Evolutionary conservation across 2,797 vertebrate genomes (phyloP).

Genomic region (Sylvilagus floridanus): DNA sequence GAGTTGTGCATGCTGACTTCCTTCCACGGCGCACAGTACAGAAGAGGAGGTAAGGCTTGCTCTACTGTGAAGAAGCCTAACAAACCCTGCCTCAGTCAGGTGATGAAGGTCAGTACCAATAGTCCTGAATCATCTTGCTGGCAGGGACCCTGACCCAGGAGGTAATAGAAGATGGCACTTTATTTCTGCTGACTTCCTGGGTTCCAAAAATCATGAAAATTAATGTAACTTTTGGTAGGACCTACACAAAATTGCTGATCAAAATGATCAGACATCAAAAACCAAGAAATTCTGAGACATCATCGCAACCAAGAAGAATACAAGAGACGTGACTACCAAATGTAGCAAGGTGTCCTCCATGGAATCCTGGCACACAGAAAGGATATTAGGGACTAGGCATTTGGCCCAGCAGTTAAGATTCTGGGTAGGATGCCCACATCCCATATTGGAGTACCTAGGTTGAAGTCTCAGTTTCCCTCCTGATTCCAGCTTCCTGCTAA

Average conservation of each 20-base stretch:
- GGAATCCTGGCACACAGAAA: background rate
- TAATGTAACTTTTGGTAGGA: background rate
- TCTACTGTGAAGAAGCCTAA: background rate
- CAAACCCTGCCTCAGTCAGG: background rate
- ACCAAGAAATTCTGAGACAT: background rate
- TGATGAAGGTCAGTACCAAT: background rate
- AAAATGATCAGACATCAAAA: background rate
- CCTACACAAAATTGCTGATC: background rate
- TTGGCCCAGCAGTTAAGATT: no score
- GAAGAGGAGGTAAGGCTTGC: background rate
- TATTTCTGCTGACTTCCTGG: background rate
- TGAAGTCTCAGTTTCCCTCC: no score
- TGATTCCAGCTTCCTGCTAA: no score
- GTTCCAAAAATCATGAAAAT: background rate
- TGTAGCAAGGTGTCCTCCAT: background rate
- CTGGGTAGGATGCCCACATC: no score
- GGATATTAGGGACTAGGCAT: background rate
- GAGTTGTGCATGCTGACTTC: background rate
- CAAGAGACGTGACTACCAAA: background rate
- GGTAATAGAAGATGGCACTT: background rate
- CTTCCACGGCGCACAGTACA: background rate
- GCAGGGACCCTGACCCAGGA: background rate
- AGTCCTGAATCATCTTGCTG: background rate
- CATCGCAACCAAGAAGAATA: background rate
- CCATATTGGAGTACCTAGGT: no score